Evolutionary conservation across 2,888 invertebrate genomes (phyloP), one percentile per base, ranked within the genome.

Genomic region (Heliconius cydno): DNA sequence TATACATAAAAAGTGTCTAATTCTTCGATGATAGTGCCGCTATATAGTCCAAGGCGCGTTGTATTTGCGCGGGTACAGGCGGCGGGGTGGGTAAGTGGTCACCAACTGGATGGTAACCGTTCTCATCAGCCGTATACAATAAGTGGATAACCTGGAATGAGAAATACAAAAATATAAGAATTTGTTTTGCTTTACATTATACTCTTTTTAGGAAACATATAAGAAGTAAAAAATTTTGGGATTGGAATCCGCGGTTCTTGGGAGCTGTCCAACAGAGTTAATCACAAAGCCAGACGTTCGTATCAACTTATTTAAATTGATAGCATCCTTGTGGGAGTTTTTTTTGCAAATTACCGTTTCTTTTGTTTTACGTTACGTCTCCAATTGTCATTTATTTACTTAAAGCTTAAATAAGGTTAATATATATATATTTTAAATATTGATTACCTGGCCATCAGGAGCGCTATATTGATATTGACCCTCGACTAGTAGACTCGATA

Each of bases 41-140:
- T 77, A 97, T 89, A 86, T 96, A 96, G 82, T 96, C 97, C 65
- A 97, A 87, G 1, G 97, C 96, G 38, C 96, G 94, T 82, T 96
- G 96, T 82, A 97, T 97, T 71, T 96, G 96, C 28, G 94, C 94
- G 6, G 97, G 97, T 38, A 97, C 96, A 80, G 97, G 97, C 22
- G 97, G 97, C 0, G 97, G 96, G 0, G 96, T 96, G 9, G 96
- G 96, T 1, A 96, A 88, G 87, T 96, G 96, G 0, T 92, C 95
- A 0, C 96, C 96, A 79, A 88, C 92, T 0, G 96, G 96, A 83
- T 96, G 96, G 92, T 96, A 97, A 0, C 97, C 97, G 82, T 96
- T 96, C 87, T 97, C 97, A 84, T 97, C 97, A 0, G 97, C 97
- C 68, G 94, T 93, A 90, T 97, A 97, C 0, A 96, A 90, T 3